Base-by-base conservation (phyloP, 2,888 invertebrate species). In the Deroplatys truncata region DNA sequence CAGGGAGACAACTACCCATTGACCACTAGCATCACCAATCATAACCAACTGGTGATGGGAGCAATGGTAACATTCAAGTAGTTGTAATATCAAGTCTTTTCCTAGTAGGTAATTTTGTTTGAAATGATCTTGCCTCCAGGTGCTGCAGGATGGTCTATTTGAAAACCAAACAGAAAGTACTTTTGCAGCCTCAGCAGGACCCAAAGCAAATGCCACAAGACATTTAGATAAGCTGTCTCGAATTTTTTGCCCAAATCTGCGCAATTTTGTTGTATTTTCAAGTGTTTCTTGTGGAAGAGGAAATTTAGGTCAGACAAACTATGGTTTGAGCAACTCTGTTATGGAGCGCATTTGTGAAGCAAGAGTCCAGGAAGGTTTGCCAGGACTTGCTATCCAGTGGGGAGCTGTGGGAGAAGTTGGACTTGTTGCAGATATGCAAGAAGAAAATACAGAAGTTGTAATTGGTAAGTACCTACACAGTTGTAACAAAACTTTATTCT, bases 271-370 rank as follows among this genome's bases (percentile, higher is more conserved):
- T 0, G 96, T 97, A 29, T 98, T 98, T 94, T 98, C 98, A 0
- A 98, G 98, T 28, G 97, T 98, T 10, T 97, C 97, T 0, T 98
- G 98, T 92, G 98, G 98, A 28, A 95, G 98, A 35, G 98, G 98
- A 91, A 98, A 98, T 93, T 96, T 97, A 9, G 98, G 98, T 0
- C 98, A 98, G 94, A 96, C 97, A 28, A 98, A 98, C 94, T 98
- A 98, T 93, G 98, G 98, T 49, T 96, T 97, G 94, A 96, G 98
- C 84, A 98, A 98, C 94, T 98, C 98, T 0, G 95, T 97, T 8
- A 98, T 98, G 98, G 98, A 98, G 93, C 95, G 98, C 91, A 96
- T 98, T 91, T 97, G 97, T 92, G 98, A 98, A 93, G 94, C 94
- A 92, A 95, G 98, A 91, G 94, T 94, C 92, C 93, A 93, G 89